A percentile compares a stretch with the other conserved stretches of the same genome.
phyloP scores from a whole-genome alignment of 2,113 vertebrate genomes.

The Pseudorectes ferrugineus region DNA sequence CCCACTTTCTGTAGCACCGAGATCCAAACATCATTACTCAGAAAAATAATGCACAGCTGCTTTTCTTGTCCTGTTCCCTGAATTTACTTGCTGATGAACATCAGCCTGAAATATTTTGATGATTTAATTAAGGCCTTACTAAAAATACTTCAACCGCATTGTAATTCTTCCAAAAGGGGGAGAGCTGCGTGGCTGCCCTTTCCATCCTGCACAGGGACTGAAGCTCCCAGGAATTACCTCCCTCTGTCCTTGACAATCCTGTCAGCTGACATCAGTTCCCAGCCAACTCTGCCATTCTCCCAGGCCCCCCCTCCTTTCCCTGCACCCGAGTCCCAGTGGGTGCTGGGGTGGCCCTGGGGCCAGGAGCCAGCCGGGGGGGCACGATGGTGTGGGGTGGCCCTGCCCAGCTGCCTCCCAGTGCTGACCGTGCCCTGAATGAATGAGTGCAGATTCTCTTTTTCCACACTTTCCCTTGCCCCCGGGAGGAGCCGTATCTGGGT shows the following conservation, averaged over 20 bases:
- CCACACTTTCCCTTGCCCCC: too few relatives aligned
- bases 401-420: not conserved
- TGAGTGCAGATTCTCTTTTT: accelerated
- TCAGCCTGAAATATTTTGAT: slow-evolving; percentile 24
- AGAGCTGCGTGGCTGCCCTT: not conserved
- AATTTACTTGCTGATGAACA: slow-evolving; percentile 2
- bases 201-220: accelerated
- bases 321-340: accelerated
- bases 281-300: accelerated
- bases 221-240: not conserved
- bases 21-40: slow-evolving; percentile 23
- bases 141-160: not conserved
- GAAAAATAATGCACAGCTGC: slow-evolving; percentile 30
- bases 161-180: not conserved
- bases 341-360: accelerated
- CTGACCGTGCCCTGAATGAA: accelerated
- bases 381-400: accelerated
- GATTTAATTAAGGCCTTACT: slow-evolving; percentile 15
- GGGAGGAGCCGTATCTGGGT: accelerated
- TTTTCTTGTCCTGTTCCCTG: not conserved
- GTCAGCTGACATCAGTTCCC: not conserved
- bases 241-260: not conserved
- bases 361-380: not conserved
- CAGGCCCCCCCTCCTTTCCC: not conserved
- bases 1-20: not conserved